Evolutionary conservation across 2,797 vertebrate genomes (phyloP), one percentile per base, ranked within the genome.

Genomic region (Lepilemur septentrionalis): DNA sequence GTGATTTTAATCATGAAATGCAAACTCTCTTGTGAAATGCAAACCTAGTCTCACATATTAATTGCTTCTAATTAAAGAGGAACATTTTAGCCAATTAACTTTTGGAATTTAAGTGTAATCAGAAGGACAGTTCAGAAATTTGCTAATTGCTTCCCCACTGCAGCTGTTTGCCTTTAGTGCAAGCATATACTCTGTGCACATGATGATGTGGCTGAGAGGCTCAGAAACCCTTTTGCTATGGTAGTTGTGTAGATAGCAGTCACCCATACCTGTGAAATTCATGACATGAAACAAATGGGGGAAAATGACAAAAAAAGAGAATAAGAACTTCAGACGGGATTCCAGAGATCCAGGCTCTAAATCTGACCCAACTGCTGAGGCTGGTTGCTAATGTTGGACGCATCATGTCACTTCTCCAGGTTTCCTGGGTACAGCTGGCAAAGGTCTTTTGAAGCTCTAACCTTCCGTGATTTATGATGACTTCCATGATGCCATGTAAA

Each of bases 11-110:
- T 97, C 87, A 2, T 59, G 93, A 95, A 97, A 87, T 59, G 76
- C 91, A 82, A 89, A 85, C 72, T 88, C 30, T 95, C 90, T 94
- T 95, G 92, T 94, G 96, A 96, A 96, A 94, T 78, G 93, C 83
- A 94, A 95, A 94, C 94, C 59, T 72, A 35, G 95, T 76, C 95
- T 97, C 96, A 95, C 73, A 30, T 97, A 97, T 97, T 97, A 97
- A 97, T 97, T 96, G 89, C 94, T 93, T 94, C 95, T 97, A 95
- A 97, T 97, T 96, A 97, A 85, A 69, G 83, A 96, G 73, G 84
- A 92, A 93, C 65, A 94, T 95, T 96, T 97, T 82, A 94, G 96
- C 91, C 97, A 96, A 94, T 95, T 97, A 97, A 95, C 89, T 97
- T 97, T 95, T 43, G 93, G 96, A 97, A 96, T 93, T 85, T 93